Percentiles rank a stretch among this genome's conserved stretches.
Evolutionary conservation across 2,113 vertebrate genomes (phyloP).

Genomic region (Casuarius casuarius): DNA sequence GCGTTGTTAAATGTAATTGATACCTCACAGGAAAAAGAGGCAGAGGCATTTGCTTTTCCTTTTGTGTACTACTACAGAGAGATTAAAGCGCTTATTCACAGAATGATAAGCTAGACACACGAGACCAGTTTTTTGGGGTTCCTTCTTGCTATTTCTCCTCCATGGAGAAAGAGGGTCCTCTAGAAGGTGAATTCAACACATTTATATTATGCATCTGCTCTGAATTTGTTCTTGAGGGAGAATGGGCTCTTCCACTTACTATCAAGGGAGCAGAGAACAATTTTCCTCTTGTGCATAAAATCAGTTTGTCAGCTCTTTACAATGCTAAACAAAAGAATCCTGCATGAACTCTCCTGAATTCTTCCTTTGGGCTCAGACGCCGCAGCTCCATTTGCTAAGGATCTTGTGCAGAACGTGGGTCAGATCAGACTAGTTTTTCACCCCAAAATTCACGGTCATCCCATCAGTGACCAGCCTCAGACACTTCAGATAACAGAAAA

Average conservation of each 20-base stretch:
- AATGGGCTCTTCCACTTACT: neutral
- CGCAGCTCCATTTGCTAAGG: neutral
- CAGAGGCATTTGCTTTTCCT: neutral
- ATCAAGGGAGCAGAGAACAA: neutral
- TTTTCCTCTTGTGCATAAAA: neutral
- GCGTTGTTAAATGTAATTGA: neutral
- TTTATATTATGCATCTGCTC: neutral
- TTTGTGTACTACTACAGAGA: neutral
- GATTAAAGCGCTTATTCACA: neutral
- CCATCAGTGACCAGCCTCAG: neutral
- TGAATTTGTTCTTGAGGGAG: neutral
- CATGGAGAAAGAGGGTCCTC: neutral
- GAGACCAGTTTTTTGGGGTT: neutral
- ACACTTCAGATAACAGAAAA: neutral
- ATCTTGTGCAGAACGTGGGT: neutral
- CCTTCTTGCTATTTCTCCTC: neutral
- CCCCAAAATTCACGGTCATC: neutral
- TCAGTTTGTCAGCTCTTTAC: neutral
- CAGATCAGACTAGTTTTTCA: neutral
- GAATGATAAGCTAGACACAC: neutral
- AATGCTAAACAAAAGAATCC: neutral
- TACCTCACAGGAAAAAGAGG: neutral
- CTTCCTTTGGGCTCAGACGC: neutral
- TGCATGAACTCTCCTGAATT: neutral
- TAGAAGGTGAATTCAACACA: constrained; percentile 5